Conservation (phyloP, 2,113 vertebrate genomes). For the Sinocyclocheilus maitianheensis region DNA sequence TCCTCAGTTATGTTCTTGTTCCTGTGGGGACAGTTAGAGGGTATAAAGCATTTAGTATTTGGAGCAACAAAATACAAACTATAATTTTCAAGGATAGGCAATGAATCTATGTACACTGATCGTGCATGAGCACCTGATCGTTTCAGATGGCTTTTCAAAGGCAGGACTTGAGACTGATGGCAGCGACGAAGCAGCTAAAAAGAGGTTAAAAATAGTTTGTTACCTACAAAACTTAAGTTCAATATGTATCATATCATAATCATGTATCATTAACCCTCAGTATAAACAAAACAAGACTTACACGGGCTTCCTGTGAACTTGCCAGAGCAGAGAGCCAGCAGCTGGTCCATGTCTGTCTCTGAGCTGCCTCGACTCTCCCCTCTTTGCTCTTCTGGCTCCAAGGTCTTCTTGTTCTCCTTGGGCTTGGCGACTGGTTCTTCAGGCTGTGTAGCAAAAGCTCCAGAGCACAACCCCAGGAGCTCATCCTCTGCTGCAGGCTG, state of each 20-base stretch:
- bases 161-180: conserved; percentile 50
- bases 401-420: background rate
- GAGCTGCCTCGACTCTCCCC: conserved; percentile 8
- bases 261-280: no score
- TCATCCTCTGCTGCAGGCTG: conserved; percentile 74
- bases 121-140: conserved; percentile 57
- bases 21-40: background rate
- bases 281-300: conserved; percentile 59
- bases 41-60: background rate
- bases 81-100: background rate
- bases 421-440: background rate
- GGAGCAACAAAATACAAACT: background rate
- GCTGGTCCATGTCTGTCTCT: conserved; percentile 80
- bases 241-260: background rate
- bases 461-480: conserved; percentile 77
- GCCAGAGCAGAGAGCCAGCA: conserved; percentile 90
- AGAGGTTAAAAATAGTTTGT: background rate
- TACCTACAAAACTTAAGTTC: background rate
- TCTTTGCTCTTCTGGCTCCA: background rate
- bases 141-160: conserved; percentile 36
- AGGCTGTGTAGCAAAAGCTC: conserved; percentile 63
- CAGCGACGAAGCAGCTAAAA: conserved; percentile 40
- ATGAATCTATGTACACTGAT: background rate
- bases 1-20: conserved; percentile 49
- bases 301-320: conserved; percentile 80